Conservation (phyloP, 2,888 invertebrate species). For the Andrena bicolor region DNA sequence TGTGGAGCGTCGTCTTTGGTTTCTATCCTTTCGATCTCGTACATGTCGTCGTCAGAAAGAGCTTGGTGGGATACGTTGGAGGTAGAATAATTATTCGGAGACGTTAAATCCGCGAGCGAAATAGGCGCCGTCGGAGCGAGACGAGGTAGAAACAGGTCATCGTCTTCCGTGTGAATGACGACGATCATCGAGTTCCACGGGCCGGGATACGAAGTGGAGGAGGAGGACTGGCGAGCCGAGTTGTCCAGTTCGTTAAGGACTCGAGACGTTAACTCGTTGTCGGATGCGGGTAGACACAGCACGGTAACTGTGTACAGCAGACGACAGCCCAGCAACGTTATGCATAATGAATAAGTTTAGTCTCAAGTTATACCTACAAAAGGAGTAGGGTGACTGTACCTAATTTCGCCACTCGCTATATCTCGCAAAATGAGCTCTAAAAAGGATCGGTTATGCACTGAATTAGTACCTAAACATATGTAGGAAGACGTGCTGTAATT, state of each 20-base stretch:
- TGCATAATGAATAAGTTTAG: background rate
- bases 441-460: no score
- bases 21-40: background rate
- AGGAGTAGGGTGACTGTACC: no score
- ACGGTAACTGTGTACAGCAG: conserved; percentile 84
- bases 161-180: conserved; percentile 83
- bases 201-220: conserved; percentile 75
- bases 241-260: conserved; percentile 85
- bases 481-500: no score
- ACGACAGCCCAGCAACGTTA: background rate
- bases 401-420: no score
- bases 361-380: no score
- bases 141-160: conserved; percentile 75
- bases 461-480: no score
- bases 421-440: no score
- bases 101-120: conserved; percentile 53
- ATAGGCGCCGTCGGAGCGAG: conserved; percentile 9
- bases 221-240: conserved; percentile 82
- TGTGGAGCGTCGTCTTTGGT: background rate
- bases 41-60: background rate
- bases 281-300: conserved; percentile 86
- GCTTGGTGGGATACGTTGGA: conserved; percentile 40
- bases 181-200: conserved; percentile 85
- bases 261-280: conserved; percentile 68
- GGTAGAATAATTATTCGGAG: conserved; percentile 72